A percentile compares a stretch with the other conserved stretches of the same genome.
phyloP scores from a whole-genome alignment of 2,888 invertebrate genomes.

The Cosmia trapezina region DNA sequence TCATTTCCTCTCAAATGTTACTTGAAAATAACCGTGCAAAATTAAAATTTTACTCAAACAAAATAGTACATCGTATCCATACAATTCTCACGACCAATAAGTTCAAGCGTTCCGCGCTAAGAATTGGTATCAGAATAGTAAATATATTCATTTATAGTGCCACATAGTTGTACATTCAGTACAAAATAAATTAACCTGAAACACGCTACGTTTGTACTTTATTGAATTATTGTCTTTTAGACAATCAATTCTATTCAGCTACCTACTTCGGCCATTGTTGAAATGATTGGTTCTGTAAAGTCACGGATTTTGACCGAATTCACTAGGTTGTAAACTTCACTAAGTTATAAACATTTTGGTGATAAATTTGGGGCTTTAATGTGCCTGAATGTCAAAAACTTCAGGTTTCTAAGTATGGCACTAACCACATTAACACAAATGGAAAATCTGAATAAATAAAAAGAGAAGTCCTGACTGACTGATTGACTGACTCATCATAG shows the following conservation, averaged over 20 bases:
- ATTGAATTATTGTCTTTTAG: conserved; percentile 59
- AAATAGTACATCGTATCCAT: conserved; percentile 65
- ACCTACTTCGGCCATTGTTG: conserved; percentile 25
- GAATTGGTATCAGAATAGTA: conserved; percentile 74
- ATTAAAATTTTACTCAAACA: not conserved
- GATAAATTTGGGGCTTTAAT: not conserved
- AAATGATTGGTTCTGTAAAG: conserved; percentile 20
- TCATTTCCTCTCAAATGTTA: not conserved
- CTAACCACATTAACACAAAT: not conserved
- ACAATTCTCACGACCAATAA: conserved; percentile 52
- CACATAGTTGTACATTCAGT: conserved; percentile 66
- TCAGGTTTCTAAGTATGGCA: not conserved
- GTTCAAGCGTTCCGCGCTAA: conserved; percentile 68
- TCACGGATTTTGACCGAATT: conserved; percentile 17
- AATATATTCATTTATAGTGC: conserved; percentile 75
- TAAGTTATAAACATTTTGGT: not conserved
- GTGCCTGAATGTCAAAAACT: not conserved
- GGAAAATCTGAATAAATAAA: no score
- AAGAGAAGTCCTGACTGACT: no score
- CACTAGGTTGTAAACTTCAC: not conserved
- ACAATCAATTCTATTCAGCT: conserved; percentile 11
- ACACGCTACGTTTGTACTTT: conserved; percentile 50
- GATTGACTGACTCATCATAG: no score
- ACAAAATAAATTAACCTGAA: conserved; percentile 76
- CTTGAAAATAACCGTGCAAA: not conserved